These are phyloP conservation scores for human (Homo sapiens) DNA, from an alignment of 2,113 vertebrate genomes.

Conservation along the genomic window GRCh38 chr1:97396001-97396500, in stretches of 20 bases:
- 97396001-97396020: background rate
- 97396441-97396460: background rate
- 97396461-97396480: background rate
- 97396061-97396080: background rate
- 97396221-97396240: background rate
- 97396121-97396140: background rate
- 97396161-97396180: background rate
- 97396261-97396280: background rate
- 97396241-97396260: background rate
- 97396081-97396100: background rate
- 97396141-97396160: background rate
- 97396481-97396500: background rate
- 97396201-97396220: background rate
- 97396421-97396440: conserved; percentile 12
- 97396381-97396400: background rate
- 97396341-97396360: background rate
- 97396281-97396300: background rate
- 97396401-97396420: conserved; percentile 12
- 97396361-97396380: background rate
- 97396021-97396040: background rate
- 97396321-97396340: background rate
- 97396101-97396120: background rate
- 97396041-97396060: background rate
- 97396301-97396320: background rate
- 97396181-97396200: background rate